phyloP scores from a whole-genome alignment of 1,140 invertebrate species.

The Cataglyphis hispanica region DNA sequence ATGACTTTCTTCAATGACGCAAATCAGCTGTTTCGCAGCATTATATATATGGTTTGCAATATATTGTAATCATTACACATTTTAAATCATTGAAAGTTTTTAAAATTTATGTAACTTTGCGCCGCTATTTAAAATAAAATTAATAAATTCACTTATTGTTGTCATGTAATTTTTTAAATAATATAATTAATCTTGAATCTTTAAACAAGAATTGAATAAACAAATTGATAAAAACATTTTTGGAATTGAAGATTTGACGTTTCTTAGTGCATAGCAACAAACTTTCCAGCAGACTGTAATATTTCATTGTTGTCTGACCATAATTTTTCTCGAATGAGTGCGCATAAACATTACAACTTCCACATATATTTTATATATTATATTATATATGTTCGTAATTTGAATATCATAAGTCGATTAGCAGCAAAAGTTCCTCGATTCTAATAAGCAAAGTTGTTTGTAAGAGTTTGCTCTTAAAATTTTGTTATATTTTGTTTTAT shows the following conservation, averaged over 20 bases:
- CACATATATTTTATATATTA: slow-evolving; percentile 25
- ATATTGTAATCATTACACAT: no score
- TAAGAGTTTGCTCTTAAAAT: slow-evolving; percentile 16
- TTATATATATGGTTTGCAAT: neutral
- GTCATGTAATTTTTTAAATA: no score
- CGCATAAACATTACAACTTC: neutral
- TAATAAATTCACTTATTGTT: no score
- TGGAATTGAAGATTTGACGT: slow-evolving; percentile 21
- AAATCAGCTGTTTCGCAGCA: neutral
- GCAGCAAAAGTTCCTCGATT: neutral
- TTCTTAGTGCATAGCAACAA: slow-evolving; percentile 13
- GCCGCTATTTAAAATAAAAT: no score
- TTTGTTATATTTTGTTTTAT: neutral
- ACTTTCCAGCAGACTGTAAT: slow-evolving; percentile 12
- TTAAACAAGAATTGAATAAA: neutral
- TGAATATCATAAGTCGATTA: slow-evolving; percentile 45
- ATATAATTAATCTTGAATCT: neutral
- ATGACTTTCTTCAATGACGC: neutral
- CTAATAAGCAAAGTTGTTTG: neutral
- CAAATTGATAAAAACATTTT: slow-evolving; percentile 7
- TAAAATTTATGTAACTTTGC: neutral
- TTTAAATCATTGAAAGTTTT: no score
- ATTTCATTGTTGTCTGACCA: slow-evolving; percentile 28
- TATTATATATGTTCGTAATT: neutral
- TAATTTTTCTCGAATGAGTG: slow-evolving; percentile 41